These are phyloP conservation scores for Sphenodon punctatus DNA, from an alignment of 2,797 vertebrate genomes.

Conservation along the genomic window DNA sequence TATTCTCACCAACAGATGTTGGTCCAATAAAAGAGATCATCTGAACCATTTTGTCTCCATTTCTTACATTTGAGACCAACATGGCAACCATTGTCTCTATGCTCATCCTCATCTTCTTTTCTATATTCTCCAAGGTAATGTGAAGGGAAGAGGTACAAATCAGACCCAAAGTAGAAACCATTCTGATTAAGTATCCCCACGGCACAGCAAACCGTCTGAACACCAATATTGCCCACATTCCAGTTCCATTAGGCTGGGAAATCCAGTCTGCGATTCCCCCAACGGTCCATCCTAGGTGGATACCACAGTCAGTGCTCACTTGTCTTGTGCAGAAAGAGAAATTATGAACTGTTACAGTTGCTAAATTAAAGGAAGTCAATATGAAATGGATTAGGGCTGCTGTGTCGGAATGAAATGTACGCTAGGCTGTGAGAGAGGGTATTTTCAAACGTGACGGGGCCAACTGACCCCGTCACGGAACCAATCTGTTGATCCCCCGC, in stretches of 20 bases:
- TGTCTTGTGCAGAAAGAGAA: neutral
- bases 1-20: too few relatives aligned
- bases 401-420: neutral
- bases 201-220: neutral
- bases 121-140: neutral
- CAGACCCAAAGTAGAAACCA: neutral
- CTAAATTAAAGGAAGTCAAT: neutral
- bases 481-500: too few relatives aligned
- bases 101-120: too few relatives aligned
- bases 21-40: too few relatives aligned
- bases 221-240: neutral
- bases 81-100: too few relatives aligned
- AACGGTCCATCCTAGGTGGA: neutral
- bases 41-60: too few relatives aligned
- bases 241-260: neutral
- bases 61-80: too few relatives aligned
- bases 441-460: too few relatives aligned
- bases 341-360: neutral
- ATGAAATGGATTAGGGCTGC: neutral
- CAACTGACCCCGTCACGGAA: too few relatives aligned
- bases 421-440: too few relatives aligned
- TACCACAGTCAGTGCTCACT: neutral
- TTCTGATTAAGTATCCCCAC: neutral
- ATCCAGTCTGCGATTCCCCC: neutral
- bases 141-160: neutral